Evolutionary conservation across 2,888 invertebrate species (phyloP).

Genomic region (Eupithecia pulchellata): DNA sequence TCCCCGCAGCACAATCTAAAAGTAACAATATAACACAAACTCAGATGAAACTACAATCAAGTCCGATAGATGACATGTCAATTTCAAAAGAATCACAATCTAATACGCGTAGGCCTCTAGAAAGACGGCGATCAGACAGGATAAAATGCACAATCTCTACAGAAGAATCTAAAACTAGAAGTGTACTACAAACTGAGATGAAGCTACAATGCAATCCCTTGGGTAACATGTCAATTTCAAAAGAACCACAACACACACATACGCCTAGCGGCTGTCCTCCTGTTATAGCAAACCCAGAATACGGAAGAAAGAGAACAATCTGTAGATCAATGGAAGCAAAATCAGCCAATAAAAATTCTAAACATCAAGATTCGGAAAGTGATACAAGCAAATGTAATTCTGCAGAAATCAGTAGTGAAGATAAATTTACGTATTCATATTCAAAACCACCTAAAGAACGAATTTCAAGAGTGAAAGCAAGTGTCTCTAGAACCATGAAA

Average conservation of each 20-base stretch:
- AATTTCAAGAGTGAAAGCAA: conserved; percentile 23
- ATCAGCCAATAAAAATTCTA: background rate
- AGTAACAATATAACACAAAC: background rate
- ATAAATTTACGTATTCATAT: conserved; percentile 8
- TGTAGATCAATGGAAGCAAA: background rate
- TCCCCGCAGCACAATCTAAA: background rate
- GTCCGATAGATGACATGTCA: background rate
- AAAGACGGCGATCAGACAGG: background rate
- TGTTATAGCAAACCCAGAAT: background rate
- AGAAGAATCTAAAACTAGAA: background rate
- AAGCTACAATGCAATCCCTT: background rate
- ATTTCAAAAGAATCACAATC: background rate
- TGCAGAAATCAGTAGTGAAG: conserved; percentile 7
- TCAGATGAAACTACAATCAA: background rate
- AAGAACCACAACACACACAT: conserved; percentile 2
- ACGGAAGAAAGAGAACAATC: conserved; percentile 10
- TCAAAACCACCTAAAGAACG: conserved; percentile 15
- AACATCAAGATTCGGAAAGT: background rate
- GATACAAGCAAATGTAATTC: background rate
- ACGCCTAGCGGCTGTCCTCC: background rate
- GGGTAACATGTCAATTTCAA: background rate
- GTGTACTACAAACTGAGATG: background rate
- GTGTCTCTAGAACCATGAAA: conserved; percentile 4
- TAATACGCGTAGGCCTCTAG: background rate
- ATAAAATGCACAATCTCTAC: background rate